Evolutionary conservation across 2,888 invertebrate genomes (phyloP).

Genomic region (Leucophora obtusa): DNA sequence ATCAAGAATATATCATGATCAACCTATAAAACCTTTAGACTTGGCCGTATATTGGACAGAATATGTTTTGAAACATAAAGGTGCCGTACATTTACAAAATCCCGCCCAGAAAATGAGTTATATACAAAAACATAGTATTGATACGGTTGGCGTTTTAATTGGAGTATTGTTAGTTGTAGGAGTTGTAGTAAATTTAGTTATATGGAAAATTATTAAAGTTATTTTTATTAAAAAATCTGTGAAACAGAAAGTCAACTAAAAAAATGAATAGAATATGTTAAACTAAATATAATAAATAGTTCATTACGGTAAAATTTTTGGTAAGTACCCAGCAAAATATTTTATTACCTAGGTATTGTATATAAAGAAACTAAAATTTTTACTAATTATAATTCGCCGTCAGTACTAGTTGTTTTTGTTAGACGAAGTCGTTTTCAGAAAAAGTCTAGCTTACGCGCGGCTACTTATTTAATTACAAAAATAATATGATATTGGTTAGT

Average conservation of each 20-base stretch:
- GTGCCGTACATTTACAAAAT: slow-evolving; percentile 70
- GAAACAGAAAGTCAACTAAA: slow-evolving; percentile 39
- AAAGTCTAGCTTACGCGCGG: too few relatives aligned
- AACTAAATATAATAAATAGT: too few relatives aligned
- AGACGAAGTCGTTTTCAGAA: too few relatives aligned
- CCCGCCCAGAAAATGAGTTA: slow-evolving; percentile 69
- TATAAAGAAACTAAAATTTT: too few relatives aligned
- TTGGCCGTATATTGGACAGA: slow-evolving; percentile 74
- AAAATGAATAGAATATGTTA: too few relatives aligned
- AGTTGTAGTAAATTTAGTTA: not conserved
- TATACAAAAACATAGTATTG: slow-evolving; percentile 70
- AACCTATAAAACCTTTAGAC: slow-evolving; percentile 70
- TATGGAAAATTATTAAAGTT: slow-evolving; percentile 33
- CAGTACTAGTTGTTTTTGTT: too few relatives aligned
- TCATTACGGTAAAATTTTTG: too few relatives aligned
- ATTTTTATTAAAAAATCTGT: not conserved
- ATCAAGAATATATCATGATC: slow-evolving; percentile 73
- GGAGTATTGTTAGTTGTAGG: not conserved
- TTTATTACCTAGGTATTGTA: too few relatives aligned
- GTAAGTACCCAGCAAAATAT: too few relatives aligned
- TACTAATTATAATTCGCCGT: too few relatives aligned
- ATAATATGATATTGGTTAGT: too few relatives aligned
- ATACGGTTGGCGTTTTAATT: slow-evolving; percentile 62
- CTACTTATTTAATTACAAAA: too few relatives aligned
- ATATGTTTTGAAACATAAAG: slow-evolving; percentile 71